These are phyloP conservation scores for Chloropsis hardwickii DNA, from an alignment of 2,113 vertebrate genomes.

Conservation along the genomic window DNA sequence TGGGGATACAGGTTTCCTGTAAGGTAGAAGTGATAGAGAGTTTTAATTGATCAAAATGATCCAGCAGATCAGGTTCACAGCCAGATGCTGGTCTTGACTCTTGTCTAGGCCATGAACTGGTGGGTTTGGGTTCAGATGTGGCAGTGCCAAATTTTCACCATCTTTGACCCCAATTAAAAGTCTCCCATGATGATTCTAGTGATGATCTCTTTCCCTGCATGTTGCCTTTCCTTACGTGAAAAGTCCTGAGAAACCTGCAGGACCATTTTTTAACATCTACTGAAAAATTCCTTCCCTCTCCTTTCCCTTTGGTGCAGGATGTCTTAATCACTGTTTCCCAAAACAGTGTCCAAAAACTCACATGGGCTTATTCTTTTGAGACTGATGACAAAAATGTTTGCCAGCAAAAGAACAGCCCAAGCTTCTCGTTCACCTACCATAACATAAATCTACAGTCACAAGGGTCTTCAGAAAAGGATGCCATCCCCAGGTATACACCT, in stretches of 20 bases:
- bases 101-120: background rate
- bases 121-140: background rate
- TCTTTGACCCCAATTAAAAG: background rate
- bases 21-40: background rate
- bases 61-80: background rate
- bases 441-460: background rate
- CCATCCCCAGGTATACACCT: background rate
- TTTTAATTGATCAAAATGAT: background rate
- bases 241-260: background rate
- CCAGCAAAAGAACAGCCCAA: background rate
- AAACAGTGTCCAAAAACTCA: background rate
- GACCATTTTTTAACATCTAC: background rate
- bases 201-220: background rate
- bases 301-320: background rate
- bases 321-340: background rate
- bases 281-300: background rate
- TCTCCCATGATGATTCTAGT: background rate
- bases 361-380: background rate
- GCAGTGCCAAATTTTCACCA: background rate
- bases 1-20: background rate
- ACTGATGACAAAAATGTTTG: background rate
- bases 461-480: background rate
- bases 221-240: background rate
- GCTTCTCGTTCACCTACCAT: background rate
- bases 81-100: background rate